phyloP scores from a whole-genome alignment of 2,797 vertebrate genomes.

The Bucorvus abyssinicus region DNA sequence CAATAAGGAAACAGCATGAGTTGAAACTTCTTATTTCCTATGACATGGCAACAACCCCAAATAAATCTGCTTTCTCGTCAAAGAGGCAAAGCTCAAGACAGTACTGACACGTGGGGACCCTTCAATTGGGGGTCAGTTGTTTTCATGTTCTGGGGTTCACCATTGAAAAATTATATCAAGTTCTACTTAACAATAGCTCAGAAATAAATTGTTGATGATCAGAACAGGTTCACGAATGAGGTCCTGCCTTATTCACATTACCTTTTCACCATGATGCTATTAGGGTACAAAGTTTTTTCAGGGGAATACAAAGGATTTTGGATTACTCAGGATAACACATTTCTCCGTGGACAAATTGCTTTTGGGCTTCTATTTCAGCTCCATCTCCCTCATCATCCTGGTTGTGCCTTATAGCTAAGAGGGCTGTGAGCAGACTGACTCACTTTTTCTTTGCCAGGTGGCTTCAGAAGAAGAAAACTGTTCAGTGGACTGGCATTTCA shows the following conservation, averaged over 20 bases:
- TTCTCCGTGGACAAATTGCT: not conserved
- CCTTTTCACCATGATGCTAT: not conserved
- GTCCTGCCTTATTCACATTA: not conserved
- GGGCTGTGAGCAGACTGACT: not conserved
- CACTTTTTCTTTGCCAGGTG: not conserved
- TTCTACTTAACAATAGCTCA: not conserved
- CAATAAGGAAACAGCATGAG: not conserved
- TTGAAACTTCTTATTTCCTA: constrained; percentile 26
- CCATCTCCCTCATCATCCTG: not conserved
- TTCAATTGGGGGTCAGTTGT: not conserved
- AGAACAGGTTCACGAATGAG: not conserved
- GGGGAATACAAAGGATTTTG: not conserved
- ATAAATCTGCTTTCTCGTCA: constrained; percentile 12
- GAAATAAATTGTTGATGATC: not conserved
- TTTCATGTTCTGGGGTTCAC: not conserved
- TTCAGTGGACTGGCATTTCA: not conserved
- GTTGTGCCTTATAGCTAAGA: not conserved
- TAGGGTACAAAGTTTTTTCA: not conserved
- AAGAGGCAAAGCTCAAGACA: not conserved
- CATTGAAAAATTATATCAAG: not conserved
- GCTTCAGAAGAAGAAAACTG: not conserved
- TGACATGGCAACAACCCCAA: constrained; percentile 24
- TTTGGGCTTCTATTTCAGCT: not conserved
- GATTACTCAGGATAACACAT: not conserved
- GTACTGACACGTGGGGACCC: not conserved